Base-by-base conservation (phyloP, 2,888 invertebrate species). In the Diachrysia chrysitis region DNA sequence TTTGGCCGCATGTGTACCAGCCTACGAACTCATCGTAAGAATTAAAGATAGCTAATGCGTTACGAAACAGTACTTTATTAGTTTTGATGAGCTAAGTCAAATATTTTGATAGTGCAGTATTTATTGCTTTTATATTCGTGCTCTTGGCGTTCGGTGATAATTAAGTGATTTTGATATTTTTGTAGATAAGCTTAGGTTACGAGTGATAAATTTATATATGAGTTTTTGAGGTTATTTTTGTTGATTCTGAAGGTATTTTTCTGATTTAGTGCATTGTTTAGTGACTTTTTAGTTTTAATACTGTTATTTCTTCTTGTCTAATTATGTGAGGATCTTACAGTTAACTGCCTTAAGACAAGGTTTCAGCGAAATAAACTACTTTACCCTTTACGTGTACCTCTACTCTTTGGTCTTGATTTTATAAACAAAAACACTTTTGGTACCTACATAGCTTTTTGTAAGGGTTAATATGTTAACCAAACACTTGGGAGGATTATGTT, bases 21-120 rank as follows among this genome's bases (percentile, higher is more conserved):
- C 81, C 81, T 79, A 87, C 85, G 77, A 78, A 79, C 76, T 81
- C 74, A 79, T 84, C 85, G 84, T 84, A 83, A 84, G 79, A 85
- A 86, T 82, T 83, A 85, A 84, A 86, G 74, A 81, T 76, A 51
- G 48, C 48, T 51, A 78, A 73, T 76, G 68, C 76, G 71, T 83
- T 78, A 72, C 72, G 74, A 69, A 81, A 81, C 69, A 70, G 70
- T 78, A 73, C 69, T 82, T 83, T 83, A 83, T 81, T 73, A 71
- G 70, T 73, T 73, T 83, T 73, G 84, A 77, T 79, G 73, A 83
- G 70, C 48, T 57, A 66, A 21, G 59, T 73, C 63, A 79, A 77
- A 74, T 79, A 72, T 82, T 82, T 69, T 73, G 83, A 83, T 83
- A 82, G 59, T 62, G 29, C 51, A 25, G 57, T 72, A 73, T 73